Base-by-base conservation (phyloP, 2,888 invertebrate genomes). In the Chrysodeixis includens region DNA sequence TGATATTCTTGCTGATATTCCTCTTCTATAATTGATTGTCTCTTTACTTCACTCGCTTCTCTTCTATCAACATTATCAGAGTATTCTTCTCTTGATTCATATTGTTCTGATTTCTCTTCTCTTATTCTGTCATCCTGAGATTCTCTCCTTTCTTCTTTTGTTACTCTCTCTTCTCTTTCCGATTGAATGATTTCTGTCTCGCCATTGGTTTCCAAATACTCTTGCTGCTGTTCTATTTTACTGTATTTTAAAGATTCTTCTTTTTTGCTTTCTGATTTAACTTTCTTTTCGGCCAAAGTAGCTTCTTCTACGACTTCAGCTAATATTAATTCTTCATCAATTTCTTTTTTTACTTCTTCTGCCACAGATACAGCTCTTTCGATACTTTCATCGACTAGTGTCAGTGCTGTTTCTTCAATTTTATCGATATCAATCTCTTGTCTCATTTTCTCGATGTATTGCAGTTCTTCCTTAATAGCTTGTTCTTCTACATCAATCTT, bases 371-470 rank as follows among this genome's bases (percentile, higher is more conserved):
- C 73, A 54, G 93, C 93, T 77, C 86, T 89, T 67, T 89, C 85
- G 35, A 94, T 89, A 56, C 90, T 95, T 44, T 92, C 90, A 56
- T 91, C 88, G 0, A 93, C 91, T 69, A 93, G 64, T 53, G 83
- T 75, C 22, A 82, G 66, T 0, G 93, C 95, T 10, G 90, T 91
- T 72, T 86, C 82, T 83, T 93, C 90, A 62, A 95, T 91, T 20
- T 80, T 88, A 40, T 88, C 78, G 16, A 92, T 72, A 74, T 92
- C 87, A 5, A 89, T 86, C 30, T 88, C 86, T 55, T 84, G 78
- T 58, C 82, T 86, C 75, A 85, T 86, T 49, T 82, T 83, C 16
- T 88, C 82, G 66, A 86, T 83, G 53, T 82, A 81, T 22, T 70
- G 63, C 7, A 79, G 59, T 63, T 82, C 78, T 69, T 83, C 80